Evolutionary conservation across 1,140 invertebrate species (phyloP).

Genomic region (Polyergus mexicanus): DNA sequence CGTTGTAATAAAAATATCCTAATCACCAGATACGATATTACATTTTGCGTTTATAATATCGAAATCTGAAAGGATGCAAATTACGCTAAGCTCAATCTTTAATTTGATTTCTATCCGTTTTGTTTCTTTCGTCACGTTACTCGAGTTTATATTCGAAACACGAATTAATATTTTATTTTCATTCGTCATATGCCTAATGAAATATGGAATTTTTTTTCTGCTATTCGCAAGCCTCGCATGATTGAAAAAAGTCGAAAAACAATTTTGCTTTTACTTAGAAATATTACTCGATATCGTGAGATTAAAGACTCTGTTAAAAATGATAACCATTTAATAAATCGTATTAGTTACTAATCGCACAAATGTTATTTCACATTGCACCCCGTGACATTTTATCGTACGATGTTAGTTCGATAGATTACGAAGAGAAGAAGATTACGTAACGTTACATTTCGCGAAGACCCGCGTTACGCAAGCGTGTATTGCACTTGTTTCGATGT

Average conservation of each 20-base stretch:
- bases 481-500: slow-evolving; percentile 6
- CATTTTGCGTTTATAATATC: background rate
- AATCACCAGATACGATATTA: background rate
- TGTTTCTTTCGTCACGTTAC: background rate
- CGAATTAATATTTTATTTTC: background rate
- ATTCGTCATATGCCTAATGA: background rate
- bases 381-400: slow-evolving; percentile 5
- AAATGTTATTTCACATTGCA: slow-evolving; percentile 37
- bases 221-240: background rate
- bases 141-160: background rate
- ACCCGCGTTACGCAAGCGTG: background rate
- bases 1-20: background rate
- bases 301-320: slow-evolving; percentile 26
- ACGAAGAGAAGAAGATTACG: slow-evolving; percentile 13
- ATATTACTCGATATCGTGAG: background rate
- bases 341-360: slow-evolving; percentile 2
- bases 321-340: slow-evolving; percentile 11
- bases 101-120: background rate
- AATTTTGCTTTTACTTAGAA: background rate
- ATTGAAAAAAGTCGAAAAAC: background rate
- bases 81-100: background rate
- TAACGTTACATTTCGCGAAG: slow-evolving; percentile 14
- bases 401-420: background rate
- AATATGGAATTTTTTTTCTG: background rate
- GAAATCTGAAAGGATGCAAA: background rate